Evolutionary conservation across 92 coral and sea anemone genomes (phyloP).

Genomic region (Epizoanthus ramosus): DNA sequence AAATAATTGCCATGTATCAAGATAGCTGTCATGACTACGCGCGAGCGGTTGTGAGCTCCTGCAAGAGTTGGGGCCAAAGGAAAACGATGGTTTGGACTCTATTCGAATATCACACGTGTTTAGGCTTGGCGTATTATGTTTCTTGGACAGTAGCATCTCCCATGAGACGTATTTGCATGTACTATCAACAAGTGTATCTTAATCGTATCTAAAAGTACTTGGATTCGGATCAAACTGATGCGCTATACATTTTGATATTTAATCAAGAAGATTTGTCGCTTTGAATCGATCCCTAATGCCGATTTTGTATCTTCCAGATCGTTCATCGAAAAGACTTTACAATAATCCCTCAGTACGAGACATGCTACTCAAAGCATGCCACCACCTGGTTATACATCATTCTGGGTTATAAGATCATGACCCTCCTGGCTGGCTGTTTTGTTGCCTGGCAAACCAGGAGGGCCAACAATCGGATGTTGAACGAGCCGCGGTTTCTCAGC

Average conservation of each 20-base stretch:
- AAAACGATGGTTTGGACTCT: no score
- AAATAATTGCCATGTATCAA: no score
- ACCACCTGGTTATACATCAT: constrained; percentile 79
- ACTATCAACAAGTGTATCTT: no score
- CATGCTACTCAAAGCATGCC: constrained; percentile 59
- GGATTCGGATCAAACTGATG: no score
- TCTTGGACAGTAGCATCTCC: no score
- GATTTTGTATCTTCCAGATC: constrained; percentile 26
- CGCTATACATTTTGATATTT: background rate
- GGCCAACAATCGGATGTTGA: constrained; percentile 66
- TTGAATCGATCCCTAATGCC: background rate
- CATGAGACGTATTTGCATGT: no score
- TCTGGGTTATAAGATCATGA: constrained; percentile 69
- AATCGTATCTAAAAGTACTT: no score
- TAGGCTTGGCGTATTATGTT: no score
- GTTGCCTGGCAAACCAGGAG: constrained; percentile 76
- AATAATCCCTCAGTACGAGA: constrained; percentile 48
- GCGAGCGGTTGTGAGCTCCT: no score
- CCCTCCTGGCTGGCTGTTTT: constrained; percentile 70
- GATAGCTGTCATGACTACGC: no score
- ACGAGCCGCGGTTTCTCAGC: constrained; percentile 69
- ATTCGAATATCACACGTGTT: no score
- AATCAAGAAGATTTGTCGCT: background rate
- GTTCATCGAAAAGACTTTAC: constrained; percentile 19
- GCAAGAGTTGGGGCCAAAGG: no score